Percentiles rank a stretch among this genome's conserved stretches.
These are phyloP conservation scores for Acrobasis suavella DNA, from an alignment of 2,888 invertebrate species.

Conservation along the genomic window DNA sequence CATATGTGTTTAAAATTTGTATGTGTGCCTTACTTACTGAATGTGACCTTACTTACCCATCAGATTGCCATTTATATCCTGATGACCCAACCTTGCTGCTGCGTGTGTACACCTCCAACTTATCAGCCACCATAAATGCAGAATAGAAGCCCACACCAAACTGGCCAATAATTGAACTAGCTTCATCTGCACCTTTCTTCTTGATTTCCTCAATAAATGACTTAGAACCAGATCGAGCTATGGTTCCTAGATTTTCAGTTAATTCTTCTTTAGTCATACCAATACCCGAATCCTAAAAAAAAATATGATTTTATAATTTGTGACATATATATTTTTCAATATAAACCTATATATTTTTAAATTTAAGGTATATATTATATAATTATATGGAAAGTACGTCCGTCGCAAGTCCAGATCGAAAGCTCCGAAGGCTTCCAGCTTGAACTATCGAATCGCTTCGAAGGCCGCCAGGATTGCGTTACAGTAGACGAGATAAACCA, in stretches of 20 bases:
- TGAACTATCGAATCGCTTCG: too few relatives aligned
- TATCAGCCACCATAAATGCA: constrained; percentile 97
- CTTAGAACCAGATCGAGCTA: constrained; percentile 97
- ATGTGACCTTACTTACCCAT: constrained; percentile 85
- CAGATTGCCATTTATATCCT: constrained; percentile 94
- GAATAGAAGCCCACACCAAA: constrained; percentile 99
- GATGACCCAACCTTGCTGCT: constrained; percentile 84
- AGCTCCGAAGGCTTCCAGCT: too few relatives aligned
- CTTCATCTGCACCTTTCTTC: constrained; percentile 82
- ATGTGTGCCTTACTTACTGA: too few relatives aligned
- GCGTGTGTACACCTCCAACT: constrained; percentile 95
- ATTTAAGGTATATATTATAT: too few relatives aligned
- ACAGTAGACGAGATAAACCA: too few relatives aligned
- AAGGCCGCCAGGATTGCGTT: too few relatives aligned
- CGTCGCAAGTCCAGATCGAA: too few relatives aligned
- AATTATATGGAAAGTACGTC: too few relatives aligned
- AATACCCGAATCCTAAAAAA: constrained; percentile 91
- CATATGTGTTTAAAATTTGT: background rate
- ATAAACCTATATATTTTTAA: too few relatives aligned
- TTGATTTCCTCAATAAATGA: constrained; percentile 94
- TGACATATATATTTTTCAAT: too few relatives aligned
- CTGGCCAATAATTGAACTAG: constrained; percentile 95
- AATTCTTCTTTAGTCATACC: constrained; percentile 98
- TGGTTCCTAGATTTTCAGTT: constrained; percentile 95
- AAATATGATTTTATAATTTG: too few relatives aligned